Evolutionary conservation across 2,888 invertebrate genomes (phyloP).

Genomic region (Allacma fusca): DNA sequence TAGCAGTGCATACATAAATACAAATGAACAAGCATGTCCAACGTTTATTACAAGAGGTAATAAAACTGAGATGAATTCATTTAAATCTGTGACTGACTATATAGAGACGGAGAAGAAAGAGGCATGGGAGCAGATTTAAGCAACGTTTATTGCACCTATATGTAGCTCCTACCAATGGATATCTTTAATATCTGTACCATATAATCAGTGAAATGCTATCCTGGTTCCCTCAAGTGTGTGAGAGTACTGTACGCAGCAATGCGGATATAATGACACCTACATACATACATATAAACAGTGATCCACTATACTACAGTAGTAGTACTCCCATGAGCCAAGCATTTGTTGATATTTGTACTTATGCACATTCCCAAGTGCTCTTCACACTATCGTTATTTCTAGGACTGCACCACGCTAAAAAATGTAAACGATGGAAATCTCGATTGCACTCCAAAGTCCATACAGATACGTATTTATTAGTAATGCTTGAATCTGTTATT

Average conservation of each 20-base stretch:
- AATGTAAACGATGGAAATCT: no score
- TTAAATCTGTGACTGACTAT: not conserved
- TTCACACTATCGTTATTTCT: not conserved
- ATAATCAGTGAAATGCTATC: constrained; percentile 17
- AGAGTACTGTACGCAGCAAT: not conserved
- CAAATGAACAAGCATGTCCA: no score
- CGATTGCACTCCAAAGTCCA: no score
- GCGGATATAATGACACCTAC: no score
- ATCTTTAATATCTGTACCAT: not conserved
- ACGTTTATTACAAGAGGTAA: not conserved
- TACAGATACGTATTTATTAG: no score
- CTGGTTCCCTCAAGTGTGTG: not conserved
- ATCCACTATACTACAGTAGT: no score
- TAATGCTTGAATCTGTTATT: no score
- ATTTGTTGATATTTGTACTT: not conserved
- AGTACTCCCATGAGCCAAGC: not conserved
- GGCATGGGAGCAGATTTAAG: not conserved
- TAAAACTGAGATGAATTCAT: not conserved
- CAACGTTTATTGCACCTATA: not conserved
- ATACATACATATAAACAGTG: no score
- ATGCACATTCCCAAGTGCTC: no score
- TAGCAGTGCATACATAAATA: no score
- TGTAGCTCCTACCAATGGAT: not conserved
- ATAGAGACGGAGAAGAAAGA: not conserved
- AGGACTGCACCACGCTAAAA: no score